phyloP scores from a whole-genome alignment of 1,140 invertebrate species.

The Drosophila pruinosa region DNA sequence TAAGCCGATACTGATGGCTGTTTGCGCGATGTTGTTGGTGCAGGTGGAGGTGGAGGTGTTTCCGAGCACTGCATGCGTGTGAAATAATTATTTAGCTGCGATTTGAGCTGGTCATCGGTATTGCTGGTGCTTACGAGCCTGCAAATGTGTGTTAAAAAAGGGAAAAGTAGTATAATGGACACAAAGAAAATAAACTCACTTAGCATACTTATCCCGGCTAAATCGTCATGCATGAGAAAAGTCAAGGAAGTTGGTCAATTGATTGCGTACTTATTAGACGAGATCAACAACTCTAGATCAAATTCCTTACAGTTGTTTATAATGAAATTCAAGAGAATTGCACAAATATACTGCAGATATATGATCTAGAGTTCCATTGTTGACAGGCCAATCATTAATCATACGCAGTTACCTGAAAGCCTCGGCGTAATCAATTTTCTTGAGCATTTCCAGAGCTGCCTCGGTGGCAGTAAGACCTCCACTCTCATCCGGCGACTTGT shows the following conservation, averaged over 20 bases:
- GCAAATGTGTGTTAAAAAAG: constrained; percentile 32
- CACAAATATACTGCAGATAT: neutral
- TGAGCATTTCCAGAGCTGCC: constrained; percentile 54
- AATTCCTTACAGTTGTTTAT: neutral
- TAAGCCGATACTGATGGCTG: neutral
- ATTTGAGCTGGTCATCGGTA: constrained; percentile 44
- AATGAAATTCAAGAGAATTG: neutral
- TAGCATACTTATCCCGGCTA: constrained; percentile 43
- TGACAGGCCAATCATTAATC: constrained; percentile 2
- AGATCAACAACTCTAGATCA: constrained; percentile 3
- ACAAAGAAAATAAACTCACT: constrained; percentile 10
- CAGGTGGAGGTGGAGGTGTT: constrained; percentile 45
- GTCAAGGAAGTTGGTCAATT: constrained; percentile 15
- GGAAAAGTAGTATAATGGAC: neutral
- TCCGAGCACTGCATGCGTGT: constrained; percentile 21
- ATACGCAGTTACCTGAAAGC: constrained; percentile 85
- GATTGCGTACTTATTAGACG: neutral
- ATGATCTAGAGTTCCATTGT: constrained; percentile 1
- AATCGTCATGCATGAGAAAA: constrained; percentile 27
- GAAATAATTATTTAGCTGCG: constrained; percentile 45
- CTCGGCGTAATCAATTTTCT: constrained; percentile 86
- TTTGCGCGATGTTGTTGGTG: constrained; percentile 1
- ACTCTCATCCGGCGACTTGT: constrained; percentile 82
- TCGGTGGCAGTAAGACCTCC: constrained; percentile 7
- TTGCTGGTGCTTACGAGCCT: constrained; percentile 48